Base-by-base conservation (phyloP, 2,797 vertebrate genomes). In the Phoebastria nigripes region DNA sequence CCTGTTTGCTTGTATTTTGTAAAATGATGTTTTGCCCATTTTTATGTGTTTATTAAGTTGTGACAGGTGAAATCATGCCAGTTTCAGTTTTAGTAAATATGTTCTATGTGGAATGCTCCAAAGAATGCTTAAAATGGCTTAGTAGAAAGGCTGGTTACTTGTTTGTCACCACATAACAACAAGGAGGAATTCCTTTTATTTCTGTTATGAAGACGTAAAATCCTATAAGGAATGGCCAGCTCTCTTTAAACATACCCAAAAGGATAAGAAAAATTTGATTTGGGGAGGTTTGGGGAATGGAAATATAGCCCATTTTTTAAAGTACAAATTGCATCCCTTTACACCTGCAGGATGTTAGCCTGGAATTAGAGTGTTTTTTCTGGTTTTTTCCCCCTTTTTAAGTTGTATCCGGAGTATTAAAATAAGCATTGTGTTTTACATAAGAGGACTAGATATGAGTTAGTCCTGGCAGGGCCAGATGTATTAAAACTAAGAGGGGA, bases 1-100 rank as follows among this genome's bases (percentile, higher is more conserved):
- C 35, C 41, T 76, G 24, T 85, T 84, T 76, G 12, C 39, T 72
- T 84, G 25, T 78, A 4, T 73, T 78, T 88, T 87, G 11, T 73
- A 37, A 76, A 76, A 55, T 35, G n/a, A 29, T 6, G 9, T 58
- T 69, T 79, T 55, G 17, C 41, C 54, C 35, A 21, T 66, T 84
- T 14, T 5, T 74, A 12, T 61, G 42, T 70, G 21, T 79, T 72
- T 91, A n/a, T 73, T 76, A 87, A 41, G 16, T 71, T 81, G 52
- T 54, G 62, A 54, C 28, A 26, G 20, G 6, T 72, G 49, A 87
- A 95, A 79, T 96, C 51, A 4, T 85, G 56, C 66, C 63, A 29
- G 41, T 89, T 96, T 88, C 90, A 85, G 69, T 63, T 91, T 91
- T 84, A 62, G 56, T 81, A 82, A 87, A 81, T 67, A 33, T 62